phyloP scores from a whole-genome alignment of 2,113 vertebrate genomes.

The Apistogramma diplotaenia region DNA sequence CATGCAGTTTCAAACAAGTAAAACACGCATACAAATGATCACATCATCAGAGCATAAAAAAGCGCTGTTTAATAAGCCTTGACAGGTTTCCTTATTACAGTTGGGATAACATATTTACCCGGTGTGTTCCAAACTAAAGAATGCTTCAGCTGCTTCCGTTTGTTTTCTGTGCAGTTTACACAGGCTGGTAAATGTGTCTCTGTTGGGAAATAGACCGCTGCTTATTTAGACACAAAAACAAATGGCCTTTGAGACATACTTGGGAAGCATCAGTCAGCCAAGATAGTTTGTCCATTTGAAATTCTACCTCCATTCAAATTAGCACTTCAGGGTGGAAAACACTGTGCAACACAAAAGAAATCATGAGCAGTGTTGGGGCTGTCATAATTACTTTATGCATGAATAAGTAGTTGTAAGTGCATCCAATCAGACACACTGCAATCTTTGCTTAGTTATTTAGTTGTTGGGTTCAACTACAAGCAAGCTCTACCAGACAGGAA shows the following conservation, averaged over 20 bases:
- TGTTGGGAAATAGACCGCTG: background rate
- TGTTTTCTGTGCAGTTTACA: background rate
- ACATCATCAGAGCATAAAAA: conserved; percentile 19
- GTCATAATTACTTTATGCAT: too few species aligned
- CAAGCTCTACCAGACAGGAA: background rate
- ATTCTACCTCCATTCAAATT: background rate
- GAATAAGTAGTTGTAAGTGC: too few species aligned
- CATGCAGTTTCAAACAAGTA: conserved; percentile 11
- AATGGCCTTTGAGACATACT: conserved; percentile 32
- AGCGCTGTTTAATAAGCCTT: conserved; percentile 6
- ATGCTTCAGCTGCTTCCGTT: background rate
- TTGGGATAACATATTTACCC: conserved; percentile 38
- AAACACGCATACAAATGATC: conserved; percentile 48
- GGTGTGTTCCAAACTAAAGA: background rate
- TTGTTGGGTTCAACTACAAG: background rate
- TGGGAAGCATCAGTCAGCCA: conserved; percentile 8
- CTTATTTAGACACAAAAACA: conserved; percentile 22
- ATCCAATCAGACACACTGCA: too few species aligned
- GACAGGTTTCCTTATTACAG: conserved; percentile 39
- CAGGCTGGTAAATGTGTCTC: background rate
- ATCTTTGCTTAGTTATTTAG: too few species aligned
- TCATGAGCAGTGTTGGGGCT: background rate
- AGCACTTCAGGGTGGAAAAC: background rate
- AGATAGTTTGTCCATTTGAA: background rate
- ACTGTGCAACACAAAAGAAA: background rate